phyloP scores from a whole-genome alignment of 2,113 vertebrate genomes.

The Oreocharis arfaki region DNA sequence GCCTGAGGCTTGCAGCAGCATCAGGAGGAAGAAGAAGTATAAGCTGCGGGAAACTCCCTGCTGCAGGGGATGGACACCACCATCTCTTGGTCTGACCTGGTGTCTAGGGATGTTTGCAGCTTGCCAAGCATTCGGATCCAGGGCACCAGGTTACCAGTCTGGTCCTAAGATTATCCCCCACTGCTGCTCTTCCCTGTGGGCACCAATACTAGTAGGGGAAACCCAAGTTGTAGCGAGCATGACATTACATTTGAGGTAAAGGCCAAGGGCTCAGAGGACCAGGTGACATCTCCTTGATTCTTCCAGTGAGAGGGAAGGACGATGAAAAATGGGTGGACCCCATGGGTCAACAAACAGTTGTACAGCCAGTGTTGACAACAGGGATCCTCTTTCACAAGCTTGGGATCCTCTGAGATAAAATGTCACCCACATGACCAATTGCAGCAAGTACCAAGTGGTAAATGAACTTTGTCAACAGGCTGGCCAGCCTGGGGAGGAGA shows the following conservation, averaged over 20 bases:
- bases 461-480: neutral
- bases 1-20: neutral
- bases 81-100: neutral
- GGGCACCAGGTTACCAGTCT: neutral
- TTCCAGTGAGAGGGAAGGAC: neutral
- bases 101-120: neutral
- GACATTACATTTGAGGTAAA: neutral
- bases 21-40: neutral
- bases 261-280: neutral
- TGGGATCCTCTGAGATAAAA: neutral
- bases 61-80: neutral
- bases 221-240: neutral
- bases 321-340: neutral
- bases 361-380: neutral
- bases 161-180: neutral
- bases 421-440: neutral
- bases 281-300: neutral
- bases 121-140: neutral
- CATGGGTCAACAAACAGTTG: neutral
- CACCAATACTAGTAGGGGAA: neutral
- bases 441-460: neutral
- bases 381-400: neutral
- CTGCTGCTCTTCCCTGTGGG: neutral
- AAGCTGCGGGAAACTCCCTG: neutral
- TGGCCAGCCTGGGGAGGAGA: neutral